phyloP scores from a whole-genome alignment of 2,113 vertebrate species.

The Origma solitaria region DNA sequence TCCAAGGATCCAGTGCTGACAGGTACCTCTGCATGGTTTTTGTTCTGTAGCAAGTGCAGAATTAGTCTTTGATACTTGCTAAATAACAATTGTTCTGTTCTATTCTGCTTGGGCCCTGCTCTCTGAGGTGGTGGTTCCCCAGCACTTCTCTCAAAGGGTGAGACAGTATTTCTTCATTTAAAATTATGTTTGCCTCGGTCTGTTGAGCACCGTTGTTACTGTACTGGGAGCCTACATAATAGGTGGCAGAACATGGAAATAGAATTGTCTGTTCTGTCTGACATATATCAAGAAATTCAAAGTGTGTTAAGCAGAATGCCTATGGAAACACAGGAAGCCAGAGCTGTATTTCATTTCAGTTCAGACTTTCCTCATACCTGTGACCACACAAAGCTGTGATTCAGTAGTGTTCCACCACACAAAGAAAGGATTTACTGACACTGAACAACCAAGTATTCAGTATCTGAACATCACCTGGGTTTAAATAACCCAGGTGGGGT shows the following conservation, averaged over 20 bases:
- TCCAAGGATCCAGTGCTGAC: not conserved
- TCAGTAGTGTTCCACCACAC: not conserved
- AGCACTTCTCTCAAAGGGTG: not conserved
- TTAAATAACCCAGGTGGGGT: not conserved
- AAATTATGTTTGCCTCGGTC: not conserved
- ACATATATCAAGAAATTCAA: not conserved
- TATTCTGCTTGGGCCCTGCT: not conserved
- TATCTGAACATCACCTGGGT: not conserved
- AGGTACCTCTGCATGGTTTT: not conserved
- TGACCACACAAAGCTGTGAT: not conserved
- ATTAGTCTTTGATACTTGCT: not conserved
- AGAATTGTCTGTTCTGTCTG: not conserved
- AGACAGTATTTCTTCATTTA: not conserved
- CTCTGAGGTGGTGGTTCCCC: not conserved
- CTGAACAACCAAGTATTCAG: not conserved
- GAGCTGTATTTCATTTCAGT: not conserved
- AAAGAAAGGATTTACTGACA: not conserved
- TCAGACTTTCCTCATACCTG: not conserved
- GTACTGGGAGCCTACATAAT: not conserved
- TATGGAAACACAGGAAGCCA: not conserved
- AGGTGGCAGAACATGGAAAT: not conserved
- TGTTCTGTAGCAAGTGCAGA: not conserved
- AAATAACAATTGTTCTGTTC: not conserved
- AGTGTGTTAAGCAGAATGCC: not conserved
- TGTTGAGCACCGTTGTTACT: not conserved